These are phyloP conservation scores for Lycaon pictus DNA, from an alignment of 2,113 vertebrate genomes.

Conservation along the genomic window DNA sequence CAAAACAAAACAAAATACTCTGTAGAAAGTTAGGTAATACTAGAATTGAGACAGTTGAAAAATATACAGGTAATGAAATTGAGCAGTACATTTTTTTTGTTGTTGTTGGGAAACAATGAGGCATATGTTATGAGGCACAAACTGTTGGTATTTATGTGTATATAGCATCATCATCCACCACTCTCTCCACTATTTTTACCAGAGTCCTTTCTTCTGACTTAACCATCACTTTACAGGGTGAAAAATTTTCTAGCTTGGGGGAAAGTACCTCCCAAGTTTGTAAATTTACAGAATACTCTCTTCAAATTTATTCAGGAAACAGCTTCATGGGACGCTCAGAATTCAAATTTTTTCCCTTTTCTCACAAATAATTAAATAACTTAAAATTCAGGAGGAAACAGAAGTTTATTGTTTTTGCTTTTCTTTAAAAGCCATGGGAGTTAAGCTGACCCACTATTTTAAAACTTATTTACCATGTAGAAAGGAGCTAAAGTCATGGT, in stretches of 20 bases:
- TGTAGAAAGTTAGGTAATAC: not conserved
- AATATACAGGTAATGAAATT: not conserved
- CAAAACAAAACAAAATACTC: not conserved
- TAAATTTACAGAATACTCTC: not conserved
- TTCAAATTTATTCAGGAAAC: not conserved
- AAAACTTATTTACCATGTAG: conserved; percentile 33
- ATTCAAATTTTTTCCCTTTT: not conserved
- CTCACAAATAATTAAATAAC: not conserved
- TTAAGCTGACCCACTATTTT: not conserved
- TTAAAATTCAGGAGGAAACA: not conserved
- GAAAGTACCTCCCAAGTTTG: not conserved
- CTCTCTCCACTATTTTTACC: not conserved
- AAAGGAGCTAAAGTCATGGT: not conserved
- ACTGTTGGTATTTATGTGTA: not conserved
- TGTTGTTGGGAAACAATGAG: not conserved
- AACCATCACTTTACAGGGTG: not conserved
- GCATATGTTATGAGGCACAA: not conserved
- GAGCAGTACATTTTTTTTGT: not conserved
- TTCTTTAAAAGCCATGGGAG: not conserved
- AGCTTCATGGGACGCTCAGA: not conserved
- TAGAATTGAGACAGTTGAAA: not conserved
- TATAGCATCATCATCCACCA: not conserved
- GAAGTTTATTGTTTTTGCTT: not conserved
- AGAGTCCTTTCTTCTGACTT: not conserved
- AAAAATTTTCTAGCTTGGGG: not conserved